Conservation (phyloP, 2,888 invertebrate genomes). For the Mythimna loreyi region DNA sequence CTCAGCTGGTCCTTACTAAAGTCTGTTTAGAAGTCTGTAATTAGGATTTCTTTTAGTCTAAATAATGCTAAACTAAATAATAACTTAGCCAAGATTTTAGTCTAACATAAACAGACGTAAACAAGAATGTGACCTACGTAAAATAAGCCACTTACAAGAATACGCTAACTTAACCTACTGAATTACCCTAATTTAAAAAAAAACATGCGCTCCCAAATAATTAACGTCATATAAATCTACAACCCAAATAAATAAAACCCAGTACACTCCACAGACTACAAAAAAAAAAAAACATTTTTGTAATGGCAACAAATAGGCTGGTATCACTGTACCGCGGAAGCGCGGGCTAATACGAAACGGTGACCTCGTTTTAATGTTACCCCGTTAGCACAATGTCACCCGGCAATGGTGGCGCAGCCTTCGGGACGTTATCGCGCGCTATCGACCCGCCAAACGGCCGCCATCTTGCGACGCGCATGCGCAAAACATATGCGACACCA, state of each 20-base stretch:
- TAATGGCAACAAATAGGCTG: constrained; percentile 61
- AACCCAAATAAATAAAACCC: constrained; percentile 23
- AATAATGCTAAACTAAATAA: too few species aligned
- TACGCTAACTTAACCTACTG: background rate
- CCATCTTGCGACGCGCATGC: constrained; percentile 80
- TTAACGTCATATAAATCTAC: background rate
- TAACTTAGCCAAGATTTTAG: too few species aligned
- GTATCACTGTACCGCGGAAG: constrained; percentile 72
- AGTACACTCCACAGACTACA: background rate
- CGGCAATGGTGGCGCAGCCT: constrained; percentile 83
- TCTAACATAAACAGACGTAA: background rate
- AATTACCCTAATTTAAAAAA: background rate
- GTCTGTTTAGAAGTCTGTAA: background rate
- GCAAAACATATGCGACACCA: constrained; percentile 83
- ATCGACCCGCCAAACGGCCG: constrained; percentile 79
- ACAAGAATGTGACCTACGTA: background rate
- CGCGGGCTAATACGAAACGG: constrained; percentile 82
- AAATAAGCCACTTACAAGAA: background rate
- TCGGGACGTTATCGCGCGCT: constrained; percentile 80
- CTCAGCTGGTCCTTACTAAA: background rate
- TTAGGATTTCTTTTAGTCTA: too few species aligned
- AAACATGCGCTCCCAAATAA: background rate
- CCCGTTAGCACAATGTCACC: constrained; percentile 84
- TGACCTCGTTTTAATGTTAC: constrained; percentile 86
- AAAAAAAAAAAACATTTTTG: constrained; percentile 31